Evolutionary conservation across 2,888 invertebrate species (phyloP).

Genomic region (Chironomus riparius): DNA sequence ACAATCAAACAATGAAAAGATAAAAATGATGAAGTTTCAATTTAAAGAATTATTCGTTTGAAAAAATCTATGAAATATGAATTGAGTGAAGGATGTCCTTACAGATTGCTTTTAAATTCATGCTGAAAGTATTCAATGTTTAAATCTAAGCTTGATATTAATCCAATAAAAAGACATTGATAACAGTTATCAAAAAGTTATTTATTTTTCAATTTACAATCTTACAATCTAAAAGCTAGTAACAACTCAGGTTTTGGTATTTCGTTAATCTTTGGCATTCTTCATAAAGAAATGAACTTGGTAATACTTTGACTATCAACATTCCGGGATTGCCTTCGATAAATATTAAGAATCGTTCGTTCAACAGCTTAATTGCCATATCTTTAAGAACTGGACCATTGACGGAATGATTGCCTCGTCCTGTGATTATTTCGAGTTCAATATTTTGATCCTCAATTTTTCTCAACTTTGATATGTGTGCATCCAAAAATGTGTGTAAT

Average conservation of each 20-base stretch:
- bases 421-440: slow-evolving; percentile 63
- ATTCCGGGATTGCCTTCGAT: slow-evolving; percentile 57
- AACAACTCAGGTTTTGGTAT: not conserved
- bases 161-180: not conserved
- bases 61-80: too few species aligned
- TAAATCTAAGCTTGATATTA: too few species aligned
- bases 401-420: slow-evolving; percentile 64
- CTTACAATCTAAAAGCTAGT: not conserved
- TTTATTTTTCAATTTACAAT: too few species aligned
- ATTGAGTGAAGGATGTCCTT: too few species aligned
- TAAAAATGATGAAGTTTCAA: too few species aligned
- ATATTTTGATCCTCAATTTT: slow-evolving; percentile 36
- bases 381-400: slow-evolving; percentile 64
- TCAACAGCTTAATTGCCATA: slow-evolving; percentile 55
- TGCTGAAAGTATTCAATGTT: too few species aligned
- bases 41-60: too few species aligned
- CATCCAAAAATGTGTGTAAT: slow-evolving; percentile 60
- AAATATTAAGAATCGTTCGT: slow-evolving; percentile 53
- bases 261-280: slow-evolving; percentile 31
- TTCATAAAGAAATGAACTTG: slow-evolving; percentile 45
- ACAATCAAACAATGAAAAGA: not conserved
- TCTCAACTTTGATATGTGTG: slow-evolving; percentile 49
- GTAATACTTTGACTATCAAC: slow-evolving; percentile 48
- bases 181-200: too few species aligned
- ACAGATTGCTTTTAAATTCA: too few species aligned